Evolutionary conservation across 2,113 vertebrate genomes (phyloP), one percentile per base, ranked within the genome.

Genomic region (Nerophis lumbriciformis): DNA sequence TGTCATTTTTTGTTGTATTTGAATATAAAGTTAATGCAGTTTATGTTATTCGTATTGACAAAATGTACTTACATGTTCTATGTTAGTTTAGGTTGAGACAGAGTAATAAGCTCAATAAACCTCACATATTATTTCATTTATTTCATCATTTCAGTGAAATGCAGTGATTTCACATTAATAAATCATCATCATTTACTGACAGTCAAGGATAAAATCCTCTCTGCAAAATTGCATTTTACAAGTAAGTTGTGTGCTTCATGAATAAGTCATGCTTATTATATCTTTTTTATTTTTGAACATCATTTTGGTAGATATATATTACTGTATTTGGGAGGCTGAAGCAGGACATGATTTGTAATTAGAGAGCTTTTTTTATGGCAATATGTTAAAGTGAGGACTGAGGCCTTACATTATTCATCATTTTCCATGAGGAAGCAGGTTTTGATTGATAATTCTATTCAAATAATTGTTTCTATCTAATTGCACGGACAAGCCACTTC

Each of bases 401-500:
- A 45, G 11, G 42, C 42, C 12, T 0, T 28, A 45, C 42, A 9
- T 8, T 42, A 45, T 45, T 4, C 12, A 11, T 6, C 42, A 45
- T 45, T 45, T 12, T 45, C 12, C 42, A 11, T 5, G 11, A 4
- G 42, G 10, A 45, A 45, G 42, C 42, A 11, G 42, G 10, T 45
- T 45, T 8, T 45, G 42, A 45, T 45, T 45, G 11, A 45, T 45
- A 45, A 45, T 45, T 45, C 42, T 45, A 42, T 42, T 65, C 28
- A 28, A 28, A 28, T 28, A 2, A 28, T 3, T 28, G 28, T 28
- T 28, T 28, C 28, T 94, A 76, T 94, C 60, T 93, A 91, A 81
- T 47, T 94, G 92, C 92, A 88, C 82, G 8, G 4, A 73, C 48
- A 93, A 92, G 56, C 91, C 91, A 0, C 48, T 83, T n/a, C 88